Base-by-base conservation (phyloP, 2,888 invertebrate species). In the Rhagophthalmus giganteus region DNA sequence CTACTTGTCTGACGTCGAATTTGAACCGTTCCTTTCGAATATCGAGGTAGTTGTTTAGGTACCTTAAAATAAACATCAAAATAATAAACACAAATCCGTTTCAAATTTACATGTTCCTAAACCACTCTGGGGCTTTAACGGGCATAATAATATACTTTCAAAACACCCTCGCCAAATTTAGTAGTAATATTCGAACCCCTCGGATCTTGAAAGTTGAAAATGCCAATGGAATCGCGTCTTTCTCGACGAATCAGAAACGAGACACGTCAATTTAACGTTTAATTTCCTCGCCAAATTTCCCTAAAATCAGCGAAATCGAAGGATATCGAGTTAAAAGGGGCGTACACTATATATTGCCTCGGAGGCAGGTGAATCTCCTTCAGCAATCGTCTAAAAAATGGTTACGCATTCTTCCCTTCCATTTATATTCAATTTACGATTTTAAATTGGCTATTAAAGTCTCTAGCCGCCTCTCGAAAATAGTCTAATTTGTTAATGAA, bases 221-320 rank as follows among this genome's bases (percentile, higher is more conserved):
- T 62, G 54, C 68, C 68, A 67, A 68, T 67, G 58, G 61, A 60
- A 51, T 54, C 55, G 54, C 53, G 41, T 38, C 48, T 47, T 37
- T n/a, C 32, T 40, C 62, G 44, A 58, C 65, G 65, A 65, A 65
- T 65, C 57, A 55, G 52, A 56, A 56, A 45, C 38, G 52, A 37
- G 57, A 59, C 54, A 56, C 64, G 53, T 57, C 64, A 63, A 68
- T 66, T 64, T 63, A 58, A 62, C 61, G 60, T 63, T 64, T 65
- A 68, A 68, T 68, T 68, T 68, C 68, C 68, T 66, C 56, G 60
- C 59, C 62, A 66, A 67, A 66, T 66, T 66, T 57, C 50, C 54
- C 54, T 55, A 52, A 63, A 60, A 59, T 57, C 57, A 34, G 52
- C 54, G 58, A 57, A 58, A 61, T 62, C 61, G 56, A 55, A 58